Percentiles rank a stretch among this genome's conserved stretches.
phyloP scores from a whole-genome alignment of 37 sponge, comb jelly and placozoan genomes.

The Agelas oroides region DNA sequence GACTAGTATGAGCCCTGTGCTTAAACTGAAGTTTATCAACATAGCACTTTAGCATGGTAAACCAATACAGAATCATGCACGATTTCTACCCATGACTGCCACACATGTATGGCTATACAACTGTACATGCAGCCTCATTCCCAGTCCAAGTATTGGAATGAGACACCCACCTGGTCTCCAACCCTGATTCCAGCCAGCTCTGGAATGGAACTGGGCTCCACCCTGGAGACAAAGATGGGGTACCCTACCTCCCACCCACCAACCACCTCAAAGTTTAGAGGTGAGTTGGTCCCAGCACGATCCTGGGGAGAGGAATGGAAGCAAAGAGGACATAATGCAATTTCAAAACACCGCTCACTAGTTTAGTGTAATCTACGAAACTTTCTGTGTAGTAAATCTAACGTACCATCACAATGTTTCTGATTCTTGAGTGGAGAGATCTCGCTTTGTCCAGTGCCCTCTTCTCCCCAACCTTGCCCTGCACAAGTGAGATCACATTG shows the following conservation, averaged over 20 bases:
- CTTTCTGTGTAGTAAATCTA: too few relatives aligned
- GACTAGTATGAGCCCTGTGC: too few relatives aligned
- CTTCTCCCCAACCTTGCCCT: conserved; percentile 69
- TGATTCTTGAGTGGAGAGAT: conserved; percentile 18
- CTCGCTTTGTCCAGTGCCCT: conserved; percentile 59
- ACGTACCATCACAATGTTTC: conserved; percentile 66
- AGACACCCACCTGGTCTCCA: conserved; percentile 71
- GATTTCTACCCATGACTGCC: too few relatives aligned
- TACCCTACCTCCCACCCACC: conserved; percentile 59
- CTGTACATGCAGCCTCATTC: neutral
- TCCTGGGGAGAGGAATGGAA: conserved; percentile 15
- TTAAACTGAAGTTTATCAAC: too few relatives aligned
- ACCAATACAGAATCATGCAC: too few relatives aligned
- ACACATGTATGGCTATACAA: neutral
- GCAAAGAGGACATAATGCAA: neutral
- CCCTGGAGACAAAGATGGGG: conserved; percentile 51
- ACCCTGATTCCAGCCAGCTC: conserved; percentile 49
- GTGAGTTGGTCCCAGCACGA: conserved; percentile 61
- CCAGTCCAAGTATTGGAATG: neutral
- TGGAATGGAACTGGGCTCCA: conserved; percentile 56
- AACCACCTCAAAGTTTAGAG: conserved; percentile 70
- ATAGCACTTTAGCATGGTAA: neutral
- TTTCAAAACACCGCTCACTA: too few relatives aligned
- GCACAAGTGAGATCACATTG: neutral
- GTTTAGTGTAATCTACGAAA: too few relatives aligned